These are phyloP conservation scores for Apodemus agrarius DNA, from an alignment of 2,797 vertebrate species.

Conservation along the genomic window DNA sequence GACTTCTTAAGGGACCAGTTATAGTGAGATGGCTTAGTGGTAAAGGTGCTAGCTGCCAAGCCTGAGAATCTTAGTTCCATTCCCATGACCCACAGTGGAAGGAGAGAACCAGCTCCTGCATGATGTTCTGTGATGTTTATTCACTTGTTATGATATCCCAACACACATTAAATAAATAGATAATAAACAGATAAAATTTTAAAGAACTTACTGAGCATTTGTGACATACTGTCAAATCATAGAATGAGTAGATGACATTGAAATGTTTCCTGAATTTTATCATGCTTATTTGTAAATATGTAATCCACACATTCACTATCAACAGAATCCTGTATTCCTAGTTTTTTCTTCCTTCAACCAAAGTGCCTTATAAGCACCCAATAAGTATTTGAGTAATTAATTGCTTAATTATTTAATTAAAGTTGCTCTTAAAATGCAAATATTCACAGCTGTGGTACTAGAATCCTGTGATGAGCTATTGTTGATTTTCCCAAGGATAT, in stretches of 20 bases:
- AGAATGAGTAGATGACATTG: neutral
- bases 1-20: neutral
- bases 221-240: neutral
- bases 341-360: conserved; percentile 51
- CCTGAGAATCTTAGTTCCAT: neutral
- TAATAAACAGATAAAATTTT: neutral
- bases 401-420: conserved; percentile 82
- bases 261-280: neutral
- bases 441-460: conserved; percentile 75
- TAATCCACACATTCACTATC: conserved; percentile 54
- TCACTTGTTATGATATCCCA: neutral
- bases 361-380: conserved; percentile 63
- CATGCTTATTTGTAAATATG: conserved; percentile 56
- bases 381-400: conserved; percentile 78
- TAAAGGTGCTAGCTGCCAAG: neutral
- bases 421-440: conserved; percentile 75
- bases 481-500: conserved; percentile 67
- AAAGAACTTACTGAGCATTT: neutral
- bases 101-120: neutral
- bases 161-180: neutral
- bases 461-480: conserved; percentile 65
- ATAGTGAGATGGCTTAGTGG: neutral
- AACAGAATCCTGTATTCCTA: conserved; percentile 27
- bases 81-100: neutral
- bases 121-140: neutral